These are phyloP conservation scores for Tonatia bakeri DNA, from an alignment of 2,113 vertebrate genomes.

Conservation along the genomic window DNA sequence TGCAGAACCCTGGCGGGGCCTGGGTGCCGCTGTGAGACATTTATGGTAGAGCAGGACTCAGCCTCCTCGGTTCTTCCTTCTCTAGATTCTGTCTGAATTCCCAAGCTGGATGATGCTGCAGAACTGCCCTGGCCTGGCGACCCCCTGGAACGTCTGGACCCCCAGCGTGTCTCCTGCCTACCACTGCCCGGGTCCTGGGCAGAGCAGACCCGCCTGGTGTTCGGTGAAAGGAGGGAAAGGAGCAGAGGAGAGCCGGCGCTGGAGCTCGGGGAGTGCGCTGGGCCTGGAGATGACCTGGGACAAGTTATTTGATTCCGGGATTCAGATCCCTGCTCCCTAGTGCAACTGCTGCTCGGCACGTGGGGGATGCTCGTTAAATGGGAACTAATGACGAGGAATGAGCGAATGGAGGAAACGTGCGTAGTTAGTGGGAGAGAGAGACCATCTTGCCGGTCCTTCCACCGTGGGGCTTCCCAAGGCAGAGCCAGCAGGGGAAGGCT, in stretches of 20 bases:
- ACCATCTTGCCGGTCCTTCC: not conserved
- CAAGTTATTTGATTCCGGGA: not conserved
- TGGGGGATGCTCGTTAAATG: not conserved
- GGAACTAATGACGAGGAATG: not conserved
- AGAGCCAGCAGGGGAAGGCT: rapidly evolving
- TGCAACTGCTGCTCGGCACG: not conserved
- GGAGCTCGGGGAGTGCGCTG: rapidly evolving
- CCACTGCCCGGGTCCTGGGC: rapidly evolving
- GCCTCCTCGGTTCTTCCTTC: not conserved
- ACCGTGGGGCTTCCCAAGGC: not conserved
- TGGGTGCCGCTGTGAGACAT: not conserved
- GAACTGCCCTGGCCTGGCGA: rapidly evolving
- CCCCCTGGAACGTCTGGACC: not conserved
- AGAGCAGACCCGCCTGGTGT: rapidly evolving
- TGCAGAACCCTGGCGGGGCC: not conserved
- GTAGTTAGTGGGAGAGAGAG: not conserved
- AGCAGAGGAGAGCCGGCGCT: not conserved
- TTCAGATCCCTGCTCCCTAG: not conserved
- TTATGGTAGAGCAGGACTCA: not conserved
- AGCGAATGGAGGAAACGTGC: not conserved
- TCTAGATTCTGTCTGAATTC: not conserved
- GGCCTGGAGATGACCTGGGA: not conserved
- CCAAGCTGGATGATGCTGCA: not conserved
- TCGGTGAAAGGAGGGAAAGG: not conserved
- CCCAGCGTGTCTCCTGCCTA: not conserved